Percentiles rank a stretch among this genome's conserved stretches.
Evolutionary conservation across 2,888 invertebrate species (phyloP).

Genomic region (Pharmacophagus antenor): DNA sequence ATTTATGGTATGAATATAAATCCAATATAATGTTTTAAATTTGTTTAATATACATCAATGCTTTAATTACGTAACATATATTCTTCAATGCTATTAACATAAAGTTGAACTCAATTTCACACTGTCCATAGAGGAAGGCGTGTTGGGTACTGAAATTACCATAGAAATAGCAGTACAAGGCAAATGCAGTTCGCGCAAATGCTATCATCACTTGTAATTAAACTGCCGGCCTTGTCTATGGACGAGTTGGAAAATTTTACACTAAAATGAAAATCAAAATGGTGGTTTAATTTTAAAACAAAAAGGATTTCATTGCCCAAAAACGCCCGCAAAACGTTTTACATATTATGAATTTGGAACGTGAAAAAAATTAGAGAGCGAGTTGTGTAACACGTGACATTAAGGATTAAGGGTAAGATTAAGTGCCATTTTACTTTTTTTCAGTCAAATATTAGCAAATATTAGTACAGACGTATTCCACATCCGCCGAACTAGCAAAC

Average conservation of each 20-base stretch:
- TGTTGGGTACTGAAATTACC: constrained; percentile 22
- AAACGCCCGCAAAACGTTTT: background rate
- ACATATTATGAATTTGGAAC: background rate
- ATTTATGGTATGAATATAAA: too few relatives aligned
- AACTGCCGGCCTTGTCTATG: constrained; percentile 7
- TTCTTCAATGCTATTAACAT: background rate
- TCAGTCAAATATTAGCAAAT: too few relatives aligned
- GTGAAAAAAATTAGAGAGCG: too few relatives aligned
- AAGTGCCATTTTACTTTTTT: too few relatives aligned
- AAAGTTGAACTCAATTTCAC: constrained; percentile 2
- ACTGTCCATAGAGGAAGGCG: constrained; percentile 4
- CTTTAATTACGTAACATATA: background rate
- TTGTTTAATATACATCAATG: background rate
- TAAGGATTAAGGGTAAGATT: too few relatives aligned
- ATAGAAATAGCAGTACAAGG: constrained; percentile 26
- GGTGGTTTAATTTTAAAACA: background rate
- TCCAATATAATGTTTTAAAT: too few relatives aligned
- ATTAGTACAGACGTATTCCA: too few relatives aligned
- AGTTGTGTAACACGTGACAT: too few relatives aligned
- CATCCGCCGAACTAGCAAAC: too few relatives aligned
- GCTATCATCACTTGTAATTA: constrained; percentile 24
- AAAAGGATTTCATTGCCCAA: background rate
- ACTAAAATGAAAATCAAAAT: constrained; percentile 13
- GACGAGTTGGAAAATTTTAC: constrained; percentile 16
- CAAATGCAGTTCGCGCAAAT: constrained; percentile 24